These are phyloP conservation scores for rat (Rattus norvegicus) DNA, from an alignment of 2,113 vertebrate species.

Conservation along the genomic window GRCr8 NC_086034.1:40570501-40571000, in stretches of 20 bases:
- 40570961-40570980: too few relatives aligned
- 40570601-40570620: background rate
- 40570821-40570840: too few relatives aligned
- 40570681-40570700: background rate
- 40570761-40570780: background rate
- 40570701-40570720: background rate
- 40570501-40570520: background rate
- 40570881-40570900: too few relatives aligned
- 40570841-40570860: too few relatives aligned
- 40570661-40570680: fast-evolving
- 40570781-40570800: background rate
- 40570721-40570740: background rate
- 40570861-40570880: too few relatives aligned
- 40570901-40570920: too few relatives aligned
- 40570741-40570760: background rate
- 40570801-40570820: fast-evolving
- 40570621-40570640: background rate
- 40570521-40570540: background rate
- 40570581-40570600: background rate
- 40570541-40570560: background rate
- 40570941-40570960: too few relatives aligned
- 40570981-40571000: too few relatives aligned
- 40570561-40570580: background rate
- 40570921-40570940: too few relatives aligned
- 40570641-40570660: background rate